phyloP scores from a whole-genome alignment of 2,888 invertebrate species.

The Meiosimyza platycephala region DNA sequence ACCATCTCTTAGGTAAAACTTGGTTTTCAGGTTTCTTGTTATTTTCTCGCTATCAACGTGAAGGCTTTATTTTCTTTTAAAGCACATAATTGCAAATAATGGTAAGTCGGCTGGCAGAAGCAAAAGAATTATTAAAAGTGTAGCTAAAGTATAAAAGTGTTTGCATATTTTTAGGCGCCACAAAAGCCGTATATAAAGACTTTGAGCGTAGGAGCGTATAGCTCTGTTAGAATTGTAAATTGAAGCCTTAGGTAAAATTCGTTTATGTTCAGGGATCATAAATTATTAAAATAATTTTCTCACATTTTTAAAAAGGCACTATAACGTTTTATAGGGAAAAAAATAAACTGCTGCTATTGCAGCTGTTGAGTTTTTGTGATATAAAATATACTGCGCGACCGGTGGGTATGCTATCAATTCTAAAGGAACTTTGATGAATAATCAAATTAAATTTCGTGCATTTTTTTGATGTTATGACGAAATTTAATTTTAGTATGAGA shows the following conservation, averaged over 20 bases:
- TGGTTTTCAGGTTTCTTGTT: no score
- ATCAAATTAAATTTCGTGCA: slow-evolving; percentile 10
- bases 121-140: slow-evolving; percentile 3
- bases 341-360: neutral
- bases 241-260: slow-evolving; percentile 8
- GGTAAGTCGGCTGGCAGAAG: neutral
- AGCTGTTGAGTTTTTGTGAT: neutral
- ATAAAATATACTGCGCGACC: neutral
- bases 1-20: no score
- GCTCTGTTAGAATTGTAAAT: slow-evolving; percentile 7
- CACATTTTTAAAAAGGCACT: neutral
- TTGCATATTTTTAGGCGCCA: neutral
- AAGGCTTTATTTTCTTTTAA: neutral
- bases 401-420: neutral
- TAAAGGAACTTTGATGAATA: slow-evolving; percentile 11
- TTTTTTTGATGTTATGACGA: no score
- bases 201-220: neutral
- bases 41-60: no score
- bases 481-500: no score
- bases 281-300: slow-evolving; percentile 36
- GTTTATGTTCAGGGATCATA: slow-evolving; percentile 18
- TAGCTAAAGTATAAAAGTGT: neutral
- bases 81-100: slow-evolving; percentile 26
- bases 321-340: neutral
- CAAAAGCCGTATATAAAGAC: neutral